These are phyloP conservation scores for Macrophya alboannulata DNA, from an alignment of 2,888 invertebrate species.

Conservation along the genomic window DNA sequence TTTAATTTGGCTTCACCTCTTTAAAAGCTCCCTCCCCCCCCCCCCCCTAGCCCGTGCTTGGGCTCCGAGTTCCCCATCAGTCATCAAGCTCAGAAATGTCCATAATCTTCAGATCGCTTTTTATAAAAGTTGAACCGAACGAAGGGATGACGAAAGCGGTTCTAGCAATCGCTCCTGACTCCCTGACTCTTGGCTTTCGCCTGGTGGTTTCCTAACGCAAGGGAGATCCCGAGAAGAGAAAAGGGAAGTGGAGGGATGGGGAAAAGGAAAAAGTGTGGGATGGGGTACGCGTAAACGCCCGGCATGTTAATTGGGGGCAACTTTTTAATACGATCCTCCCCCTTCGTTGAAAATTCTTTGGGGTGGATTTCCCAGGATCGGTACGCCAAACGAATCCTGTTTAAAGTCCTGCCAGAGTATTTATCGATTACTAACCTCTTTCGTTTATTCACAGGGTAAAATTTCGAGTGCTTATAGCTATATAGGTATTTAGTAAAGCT, in stretches of 20 bases:
- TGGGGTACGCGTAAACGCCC: constrained; percentile 45
- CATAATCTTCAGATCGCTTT: constrained; percentile 56
- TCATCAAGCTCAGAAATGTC: constrained; percentile 54
- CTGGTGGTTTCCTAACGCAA: background rate
- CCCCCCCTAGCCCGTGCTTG: too few relatives aligned
- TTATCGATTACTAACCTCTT: constrained; percentile 45
- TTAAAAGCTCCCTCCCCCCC: too few relatives aligned
- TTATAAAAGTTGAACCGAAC: constrained; percentile 53
- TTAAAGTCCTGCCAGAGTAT: constrained; percentile 9
- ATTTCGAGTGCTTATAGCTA: constrained; percentile 25
- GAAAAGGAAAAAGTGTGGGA: background rate
- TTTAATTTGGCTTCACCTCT: background rate
- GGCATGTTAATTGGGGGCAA: constrained; percentile 56
- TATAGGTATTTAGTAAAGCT: constrained; percentile 13
- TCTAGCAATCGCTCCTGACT: constrained; percentile 40
- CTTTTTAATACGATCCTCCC: constrained; percentile 58
- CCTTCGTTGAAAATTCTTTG: constrained; percentile 13
- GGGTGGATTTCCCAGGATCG: constrained; percentile 48
- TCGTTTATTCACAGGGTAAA: constrained; percentile 17
- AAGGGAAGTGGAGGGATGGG: background rate
- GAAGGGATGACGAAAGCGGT: constrained; percentile 48
- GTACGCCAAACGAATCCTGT: constrained; percentile 44
- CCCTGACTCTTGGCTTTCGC: constrained; percentile 26
- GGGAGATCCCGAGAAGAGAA: background rate
- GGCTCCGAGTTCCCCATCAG: constrained; percentile 11